These are phyloP conservation scores for Xenopus borealis DNA, from an alignment of 2,113 vertebrate genomes.

Conservation along the genomic window DNA sequence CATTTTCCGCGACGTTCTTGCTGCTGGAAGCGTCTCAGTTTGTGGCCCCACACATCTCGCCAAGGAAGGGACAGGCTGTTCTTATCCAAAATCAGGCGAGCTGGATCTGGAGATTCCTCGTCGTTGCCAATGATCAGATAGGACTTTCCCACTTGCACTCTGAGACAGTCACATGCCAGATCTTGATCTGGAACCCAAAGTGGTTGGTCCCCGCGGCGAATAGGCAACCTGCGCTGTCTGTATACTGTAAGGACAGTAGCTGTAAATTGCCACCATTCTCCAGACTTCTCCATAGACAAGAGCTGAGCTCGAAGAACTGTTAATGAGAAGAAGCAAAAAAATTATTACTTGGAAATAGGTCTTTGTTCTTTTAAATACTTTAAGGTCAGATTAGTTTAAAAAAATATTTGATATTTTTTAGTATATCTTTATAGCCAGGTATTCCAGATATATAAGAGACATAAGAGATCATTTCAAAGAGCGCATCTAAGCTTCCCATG, in stretches of 20 bases:
- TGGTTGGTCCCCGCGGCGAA: conserved; percentile 68
- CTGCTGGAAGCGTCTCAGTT: conserved; percentile 75
- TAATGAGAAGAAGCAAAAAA: conserved; percentile 18
- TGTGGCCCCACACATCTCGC: conserved; percentile 82
- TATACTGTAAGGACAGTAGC: conserved; percentile 73
- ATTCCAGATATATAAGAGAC: no score
- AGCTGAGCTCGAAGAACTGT: conserved; percentile 78
- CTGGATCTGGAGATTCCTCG: conserved; percentile 69
- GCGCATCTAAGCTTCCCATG: no score
- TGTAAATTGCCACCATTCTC: conserved; percentile 79
- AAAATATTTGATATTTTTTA: no score
- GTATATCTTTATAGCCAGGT: no score
- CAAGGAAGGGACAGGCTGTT: conserved; percentile 79
- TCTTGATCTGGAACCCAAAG: conserved; percentile 81
- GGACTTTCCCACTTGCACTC: conserved; percentile 67
- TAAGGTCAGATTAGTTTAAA: no score
- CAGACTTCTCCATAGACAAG: conserved; percentile 67
- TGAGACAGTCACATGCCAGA: conserved; percentile 76
- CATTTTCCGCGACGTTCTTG: conserved; percentile 78
- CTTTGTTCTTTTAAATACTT: neutral
- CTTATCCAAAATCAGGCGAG: conserved; percentile 75
- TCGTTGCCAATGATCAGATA: conserved; percentile 71
- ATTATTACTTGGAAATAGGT: no score
- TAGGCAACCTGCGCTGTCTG: conserved; percentile 60
- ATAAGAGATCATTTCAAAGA: no score